phyloP scores from a whole-genome alignment of 1,140 invertebrate species.

The Hormaphis cornu region DNA sequence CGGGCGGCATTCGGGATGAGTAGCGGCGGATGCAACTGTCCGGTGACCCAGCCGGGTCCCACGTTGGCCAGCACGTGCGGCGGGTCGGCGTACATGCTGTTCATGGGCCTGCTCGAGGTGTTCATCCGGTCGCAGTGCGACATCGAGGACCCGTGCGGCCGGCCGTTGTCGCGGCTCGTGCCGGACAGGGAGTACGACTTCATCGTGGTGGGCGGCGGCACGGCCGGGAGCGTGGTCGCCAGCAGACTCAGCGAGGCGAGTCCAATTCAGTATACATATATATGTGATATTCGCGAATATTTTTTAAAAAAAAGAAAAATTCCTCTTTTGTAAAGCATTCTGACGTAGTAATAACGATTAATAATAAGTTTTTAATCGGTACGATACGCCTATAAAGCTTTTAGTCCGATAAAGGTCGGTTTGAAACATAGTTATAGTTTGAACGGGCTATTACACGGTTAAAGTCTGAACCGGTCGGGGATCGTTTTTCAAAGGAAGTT shows the following conservation, averaged over 20 bases:
- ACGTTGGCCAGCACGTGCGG: slow-evolving; percentile 70
- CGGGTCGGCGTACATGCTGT: slow-evolving; percentile 71
- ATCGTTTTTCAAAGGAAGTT: no score
- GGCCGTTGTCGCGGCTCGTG: slow-evolving; percentile 50
- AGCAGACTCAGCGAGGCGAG: slow-evolving; percentile 53
- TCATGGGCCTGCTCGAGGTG: slow-evolving; percentile 75
- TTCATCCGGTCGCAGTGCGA: slow-evolving; percentile 74
- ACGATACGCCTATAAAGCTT: no score
- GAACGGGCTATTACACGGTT: no score
- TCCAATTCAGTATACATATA: slow-evolving; percentile 34
- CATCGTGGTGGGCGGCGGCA: slow-evolving; percentile 79
- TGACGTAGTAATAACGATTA: no score
- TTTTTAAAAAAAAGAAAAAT: no score
- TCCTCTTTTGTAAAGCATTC: no score
- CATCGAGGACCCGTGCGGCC: slow-evolving; percentile 69
- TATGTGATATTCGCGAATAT: no score
- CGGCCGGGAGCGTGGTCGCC: slow-evolving; percentile 64
- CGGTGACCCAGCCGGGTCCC: slow-evolving; percentile 62
- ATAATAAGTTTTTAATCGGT: no score
- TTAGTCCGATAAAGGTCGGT: no score
- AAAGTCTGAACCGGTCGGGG: no score
- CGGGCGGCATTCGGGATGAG: background rate
- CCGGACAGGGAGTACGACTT: slow-evolving; percentile 68
- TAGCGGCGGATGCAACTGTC: slow-evolving; percentile 53
- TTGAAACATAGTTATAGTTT: no score